Evolutionary conservation across 1,140 invertebrate species (phyloP).

Genomic region (Lysiphlebus fabarum): DNA sequence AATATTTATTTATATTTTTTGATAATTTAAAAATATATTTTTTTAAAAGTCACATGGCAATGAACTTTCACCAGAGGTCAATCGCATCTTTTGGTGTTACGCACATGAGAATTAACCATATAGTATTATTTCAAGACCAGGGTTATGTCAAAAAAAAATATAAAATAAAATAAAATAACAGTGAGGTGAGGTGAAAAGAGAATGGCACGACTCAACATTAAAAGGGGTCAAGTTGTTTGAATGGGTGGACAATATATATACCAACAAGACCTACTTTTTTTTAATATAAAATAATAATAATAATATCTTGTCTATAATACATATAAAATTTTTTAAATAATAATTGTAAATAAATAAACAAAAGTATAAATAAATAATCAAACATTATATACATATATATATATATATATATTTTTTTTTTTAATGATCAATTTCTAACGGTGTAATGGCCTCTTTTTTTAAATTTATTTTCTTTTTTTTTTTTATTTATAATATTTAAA

Average conservation of each 20-base stretch:
- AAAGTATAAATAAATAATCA: no score
- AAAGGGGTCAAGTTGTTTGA: slow-evolving; percentile 16
- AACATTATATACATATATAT: no score
- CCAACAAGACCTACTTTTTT: slow-evolving; percentile 10
- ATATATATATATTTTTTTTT: no score
- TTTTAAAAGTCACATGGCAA: background rate
- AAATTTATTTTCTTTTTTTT: no score
- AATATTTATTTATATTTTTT: no score
- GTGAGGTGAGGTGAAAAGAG: slow-evolving; percentile 1
- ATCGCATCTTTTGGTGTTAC: slow-evolving; percentile 11
- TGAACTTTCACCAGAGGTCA: slow-evolving; percentile 16
- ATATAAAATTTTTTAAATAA: no score
- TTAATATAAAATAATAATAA: no score
- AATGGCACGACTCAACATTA: background rate
- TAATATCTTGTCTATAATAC: no score
- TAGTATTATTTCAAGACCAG: slow-evolving; percentile 10
- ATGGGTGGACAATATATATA: background rate
- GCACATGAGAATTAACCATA: background rate
- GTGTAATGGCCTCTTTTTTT: no score
- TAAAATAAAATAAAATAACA: background rate
- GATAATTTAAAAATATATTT: background rate
- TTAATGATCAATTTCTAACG: no score
- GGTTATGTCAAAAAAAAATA: slow-evolving; percentile 10
- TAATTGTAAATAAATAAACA: no score
- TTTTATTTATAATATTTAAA: no score